These are phyloP conservation scores for Scelioninae gen. 2 DNA, from an alignment of 2,888 invertebrate genomes.

Conservation along the genomic window DNA sequence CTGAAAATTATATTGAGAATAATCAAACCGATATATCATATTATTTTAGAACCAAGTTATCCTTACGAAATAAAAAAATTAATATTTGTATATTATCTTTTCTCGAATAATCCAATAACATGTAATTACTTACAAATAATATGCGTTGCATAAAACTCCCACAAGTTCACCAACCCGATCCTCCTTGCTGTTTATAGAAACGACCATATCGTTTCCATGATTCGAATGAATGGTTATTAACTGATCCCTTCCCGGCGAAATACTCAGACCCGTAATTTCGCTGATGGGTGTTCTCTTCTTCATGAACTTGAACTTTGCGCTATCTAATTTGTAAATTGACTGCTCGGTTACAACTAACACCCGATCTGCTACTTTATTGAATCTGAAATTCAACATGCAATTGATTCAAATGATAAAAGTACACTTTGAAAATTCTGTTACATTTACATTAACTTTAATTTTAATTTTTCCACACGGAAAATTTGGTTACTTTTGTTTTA, in stretches of 20 bases:
- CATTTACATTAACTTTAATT: too few species aligned
- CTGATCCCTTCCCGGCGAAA: conserved; percentile 91
- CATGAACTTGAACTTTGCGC: conserved; percentile 90
- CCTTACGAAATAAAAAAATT: too few species aligned
- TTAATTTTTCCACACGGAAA: too few species aligned
- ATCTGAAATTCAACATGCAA: conserved; percentile 67
- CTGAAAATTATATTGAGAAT: conserved; percentile 74
- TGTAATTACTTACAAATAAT: conserved; percentile 81
- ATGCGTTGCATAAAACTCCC: conserved; percentile 86
- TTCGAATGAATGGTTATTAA: conserved; percentile 90
- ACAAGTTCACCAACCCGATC: conserved; percentile 92
- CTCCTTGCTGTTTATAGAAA: conserved; percentile 82
- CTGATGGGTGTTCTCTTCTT: conserved; percentile 88
- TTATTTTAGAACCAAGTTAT: too few species aligned
- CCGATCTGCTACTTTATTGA: conserved; percentile 89
- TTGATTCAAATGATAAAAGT: background rate
- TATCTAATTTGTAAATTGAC: conserved; percentile 91
- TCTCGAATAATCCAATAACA: too few species aligned
- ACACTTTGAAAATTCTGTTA: background rate
- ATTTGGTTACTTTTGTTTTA: too few species aligned
- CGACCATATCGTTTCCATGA: conserved; percentile 92
- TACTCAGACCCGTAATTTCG: conserved; percentile 90
- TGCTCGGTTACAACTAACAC: conserved; percentile 92
- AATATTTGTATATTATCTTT: too few species aligned
- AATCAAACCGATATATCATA: too few species aligned